Percentiles rank a stretch among this genome's conserved stretches.
Conservation (phyloP, 2,888 invertebrate genomes). For the Rhogogaster chlorosoma region DNA sequence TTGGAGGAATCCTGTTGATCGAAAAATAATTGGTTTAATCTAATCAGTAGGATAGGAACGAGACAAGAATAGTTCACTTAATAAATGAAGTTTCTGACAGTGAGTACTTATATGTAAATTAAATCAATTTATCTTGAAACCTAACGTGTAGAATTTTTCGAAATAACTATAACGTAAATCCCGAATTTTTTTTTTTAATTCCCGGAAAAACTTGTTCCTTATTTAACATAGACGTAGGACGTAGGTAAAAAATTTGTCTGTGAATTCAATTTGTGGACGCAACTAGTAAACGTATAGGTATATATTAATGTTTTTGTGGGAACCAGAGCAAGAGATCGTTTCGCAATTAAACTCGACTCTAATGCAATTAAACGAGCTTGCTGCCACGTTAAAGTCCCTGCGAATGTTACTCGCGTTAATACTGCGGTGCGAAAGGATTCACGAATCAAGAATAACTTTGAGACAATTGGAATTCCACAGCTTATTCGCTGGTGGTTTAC, state of each 20-base stretch:
- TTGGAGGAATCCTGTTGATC: not conserved
- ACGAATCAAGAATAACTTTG: not conserved
- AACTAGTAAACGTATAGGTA: not conserved
- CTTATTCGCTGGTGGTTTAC: not conserved
- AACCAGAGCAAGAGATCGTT: not conserved
- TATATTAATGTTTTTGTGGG: not conserved
- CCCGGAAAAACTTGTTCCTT: not conserved
- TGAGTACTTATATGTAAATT: not conserved
- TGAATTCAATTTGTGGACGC: not conserved
- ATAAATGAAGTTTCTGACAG: not conserved
- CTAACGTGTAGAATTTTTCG: not conserved
- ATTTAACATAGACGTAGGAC: too few relatives aligned
- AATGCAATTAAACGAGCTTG: not conserved
- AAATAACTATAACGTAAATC: not conserved
- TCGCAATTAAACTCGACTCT: not conserved
- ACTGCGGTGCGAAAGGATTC: not conserved
- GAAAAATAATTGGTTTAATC: not conserved
- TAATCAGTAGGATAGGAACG: not conserved
- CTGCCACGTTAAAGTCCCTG: not conserved
- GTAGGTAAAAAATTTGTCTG: not conserved
- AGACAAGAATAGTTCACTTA: not conserved
- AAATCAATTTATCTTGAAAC: not conserved
- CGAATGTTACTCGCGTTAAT: not conserved
- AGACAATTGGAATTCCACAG: not conserved
- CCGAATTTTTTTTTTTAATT: too few relatives aligned